phyloP scores from a whole-genome alignment of 2,888 invertebrate genomes.

The Agonopterix arenella region DNA sequence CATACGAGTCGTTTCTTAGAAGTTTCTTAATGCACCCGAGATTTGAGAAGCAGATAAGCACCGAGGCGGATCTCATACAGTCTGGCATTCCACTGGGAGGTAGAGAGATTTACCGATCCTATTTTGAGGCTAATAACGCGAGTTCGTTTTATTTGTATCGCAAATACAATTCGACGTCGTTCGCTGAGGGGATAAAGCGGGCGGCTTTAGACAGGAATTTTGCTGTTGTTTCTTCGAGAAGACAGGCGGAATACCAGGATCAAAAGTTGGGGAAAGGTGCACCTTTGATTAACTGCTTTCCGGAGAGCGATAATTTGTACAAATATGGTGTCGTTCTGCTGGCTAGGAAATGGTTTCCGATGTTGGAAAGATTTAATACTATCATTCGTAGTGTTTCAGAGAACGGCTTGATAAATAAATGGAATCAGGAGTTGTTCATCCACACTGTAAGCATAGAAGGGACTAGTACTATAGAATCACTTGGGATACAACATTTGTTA shows the following conservation, averaged over 20 bases:
- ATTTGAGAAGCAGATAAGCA: conserved; percentile 69
- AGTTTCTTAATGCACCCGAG: conserved; percentile 72
- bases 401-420: conserved; percentile 68
- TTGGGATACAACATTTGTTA: conserved; percentile 58
- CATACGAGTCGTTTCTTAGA: conserved; percentile 69
- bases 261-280: conserved; percentile 61
- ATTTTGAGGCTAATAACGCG: conserved; percentile 68
- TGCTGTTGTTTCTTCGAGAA: conserved; percentile 60
- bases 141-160: conserved; percentile 68
- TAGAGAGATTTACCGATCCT: conserved; percentile 65
- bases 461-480: conserved; percentile 43
- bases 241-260: conserved; percentile 64
- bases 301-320: conserved; percentile 62
- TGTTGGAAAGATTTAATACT: conserved; percentile 56
- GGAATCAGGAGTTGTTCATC: conserved; percentile 62
- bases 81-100: conserved; percentile 64
- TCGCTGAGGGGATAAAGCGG: conserved; percentile 54
- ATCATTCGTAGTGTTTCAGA: conserved; percentile 67
- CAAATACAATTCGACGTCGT: conserved; percentile 62
- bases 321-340: conserved; percentile 69
- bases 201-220: conserved; percentile 57
- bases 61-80: conserved; percentile 58
- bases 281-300: conserved; percentile 61
- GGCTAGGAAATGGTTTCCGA: conserved; percentile 65
- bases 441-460: conserved; percentile 36